Evolutionary conservation across 1,140 invertebrate species (phyloP), one percentile per base, ranked within the genome.

Genomic region (Cherax quadricarinatus): DNA sequence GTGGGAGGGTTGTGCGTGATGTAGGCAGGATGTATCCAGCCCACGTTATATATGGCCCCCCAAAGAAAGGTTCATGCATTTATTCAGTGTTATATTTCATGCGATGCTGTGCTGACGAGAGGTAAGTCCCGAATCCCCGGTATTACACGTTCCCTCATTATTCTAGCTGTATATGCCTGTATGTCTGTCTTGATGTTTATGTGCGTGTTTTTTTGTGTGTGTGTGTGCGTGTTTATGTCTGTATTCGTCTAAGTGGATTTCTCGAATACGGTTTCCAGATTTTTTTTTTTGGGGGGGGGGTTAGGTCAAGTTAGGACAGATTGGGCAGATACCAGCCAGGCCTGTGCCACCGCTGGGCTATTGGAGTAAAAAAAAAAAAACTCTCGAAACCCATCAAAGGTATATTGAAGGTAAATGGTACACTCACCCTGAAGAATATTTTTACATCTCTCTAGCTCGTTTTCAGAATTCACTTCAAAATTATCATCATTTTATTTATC

Each of bases 51-150:
- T 81, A 88, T 60, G 75, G 60, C 78, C 49, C 80, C 73, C 60
- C 78, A 16, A 62, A 81, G 87, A 62, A 24, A 24, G 87, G 24
- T 53, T 88, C 87, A 88, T 88, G 87, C 87, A 88, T 88, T 88
- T 88, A 88, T 89, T 89, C 88, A 89, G 81, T 62, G 62, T 89
- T 89, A 89, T 89, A 89, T 89, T 89, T 89, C 88, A 89, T 89
- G 81, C 82, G 87, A 79, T 80, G 81, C 48, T 53, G 80, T 48
- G 53, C 60, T 18, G 78, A 62, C 51, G 75, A 79, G 30, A 48
- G 73, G 70, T 12, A 78, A 79, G 70, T 24, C 66, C 41, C 10
- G 87, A 18, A 16, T 21, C 78, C 30, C 5, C 10, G 49, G 62
- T 41, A 18, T 66, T 66, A 66, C 18, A 21, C 14, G 18, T 18